Evolutionary conservation across 2,113 vertebrate genomes (phyloP).

Genomic region (Cisticola juncidis): DNA sequence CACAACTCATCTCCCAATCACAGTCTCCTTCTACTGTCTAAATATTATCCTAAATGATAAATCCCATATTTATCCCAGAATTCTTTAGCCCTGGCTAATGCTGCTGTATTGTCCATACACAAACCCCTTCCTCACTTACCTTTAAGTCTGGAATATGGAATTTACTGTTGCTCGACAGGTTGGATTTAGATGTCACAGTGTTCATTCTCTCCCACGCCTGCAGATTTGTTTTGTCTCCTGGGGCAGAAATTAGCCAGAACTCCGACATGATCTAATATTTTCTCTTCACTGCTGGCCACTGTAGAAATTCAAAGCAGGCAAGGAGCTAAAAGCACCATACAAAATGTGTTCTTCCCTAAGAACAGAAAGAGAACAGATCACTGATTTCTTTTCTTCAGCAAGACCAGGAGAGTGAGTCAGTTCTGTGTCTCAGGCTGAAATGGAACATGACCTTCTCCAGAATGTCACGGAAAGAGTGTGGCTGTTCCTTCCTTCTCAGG

Average conservation of each 20-base stretch:
- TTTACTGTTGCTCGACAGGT: constrained; percentile 83
- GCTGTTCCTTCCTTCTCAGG: not conserved
- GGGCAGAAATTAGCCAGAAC: constrained; percentile 93
- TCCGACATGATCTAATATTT: constrained; percentile 80
- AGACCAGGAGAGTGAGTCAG: not conserved
- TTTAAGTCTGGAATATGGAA: constrained; percentile 93
- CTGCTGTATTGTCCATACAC: not conserved
- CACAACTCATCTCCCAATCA: not conserved
- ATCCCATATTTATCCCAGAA: not conserved
- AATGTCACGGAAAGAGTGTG: not conserved
- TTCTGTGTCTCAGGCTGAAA: not conserved
- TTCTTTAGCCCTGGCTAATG: not conserved
- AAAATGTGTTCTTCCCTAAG: not conserved
- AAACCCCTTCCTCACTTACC: constrained; percentile 69
- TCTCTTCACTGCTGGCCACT: not conserved
- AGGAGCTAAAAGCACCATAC: not conserved
- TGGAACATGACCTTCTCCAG: constrained; percentile 50
- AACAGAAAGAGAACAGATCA: not conserved
- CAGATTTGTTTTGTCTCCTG: constrained; percentile 87
- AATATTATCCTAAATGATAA: not conserved
- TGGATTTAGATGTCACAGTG: constrained; percentile 81
- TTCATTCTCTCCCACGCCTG: constrained; percentile 88
- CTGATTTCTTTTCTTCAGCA: not conserved
- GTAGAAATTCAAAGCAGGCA: constrained; percentile 13
- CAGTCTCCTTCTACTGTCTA: not conserved